Conservation (phyloP, 2,113 vertebrate species). For the Pollimyrus isidori region DNA sequence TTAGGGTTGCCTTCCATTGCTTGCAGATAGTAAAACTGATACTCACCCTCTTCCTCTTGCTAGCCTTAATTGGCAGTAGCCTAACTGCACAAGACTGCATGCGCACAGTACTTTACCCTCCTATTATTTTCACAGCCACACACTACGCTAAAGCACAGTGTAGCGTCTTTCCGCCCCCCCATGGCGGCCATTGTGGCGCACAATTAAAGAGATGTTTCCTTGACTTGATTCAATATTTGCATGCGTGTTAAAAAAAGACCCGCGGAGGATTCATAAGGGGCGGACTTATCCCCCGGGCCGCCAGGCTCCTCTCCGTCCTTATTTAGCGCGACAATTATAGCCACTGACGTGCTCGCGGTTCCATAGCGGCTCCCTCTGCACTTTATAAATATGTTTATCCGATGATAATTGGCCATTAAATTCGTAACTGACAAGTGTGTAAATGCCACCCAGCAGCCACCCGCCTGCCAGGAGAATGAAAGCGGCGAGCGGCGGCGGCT, state of each 20-base stretch:
- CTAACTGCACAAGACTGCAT: not conserved
- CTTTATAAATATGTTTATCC: slow-evolving; percentile 65
- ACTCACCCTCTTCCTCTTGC: not conserved
- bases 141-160: not conserved
- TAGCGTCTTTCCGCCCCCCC: not conserved
- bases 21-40: not conserved
- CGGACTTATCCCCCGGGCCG: slow-evolving; percentile 49
- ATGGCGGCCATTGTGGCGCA: not conserved
- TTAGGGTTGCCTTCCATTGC: slow-evolving; percentile 1
- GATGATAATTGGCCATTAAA: slow-evolving; percentile 70
- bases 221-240: not conserved
- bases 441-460: slow-evolving; percentile 66
- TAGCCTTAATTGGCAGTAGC: not conserved
- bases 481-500: slow-evolving; percentile 58
- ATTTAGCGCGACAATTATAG: slow-evolving; percentile 59
- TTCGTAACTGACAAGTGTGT: slow-evolving; percentile 66
- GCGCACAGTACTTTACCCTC: not conserved
- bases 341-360: slow-evolving; percentile 51
- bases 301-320: slow-evolving; percentile 52
- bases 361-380: slow-evolving; percentile 49
- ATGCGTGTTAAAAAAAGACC: not conserved
- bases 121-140: not conserved
- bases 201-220: not conserved
- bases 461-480: slow-evolving; percentile 61
- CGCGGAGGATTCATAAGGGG: slow-evolving; percentile 48